Percentiles rank a stretch among this genome's conserved stretches.
phyloP scores from a whole-genome alignment of 2,113 vertebrate genomes.

The Syrrhaptes paradoxus region DNA sequence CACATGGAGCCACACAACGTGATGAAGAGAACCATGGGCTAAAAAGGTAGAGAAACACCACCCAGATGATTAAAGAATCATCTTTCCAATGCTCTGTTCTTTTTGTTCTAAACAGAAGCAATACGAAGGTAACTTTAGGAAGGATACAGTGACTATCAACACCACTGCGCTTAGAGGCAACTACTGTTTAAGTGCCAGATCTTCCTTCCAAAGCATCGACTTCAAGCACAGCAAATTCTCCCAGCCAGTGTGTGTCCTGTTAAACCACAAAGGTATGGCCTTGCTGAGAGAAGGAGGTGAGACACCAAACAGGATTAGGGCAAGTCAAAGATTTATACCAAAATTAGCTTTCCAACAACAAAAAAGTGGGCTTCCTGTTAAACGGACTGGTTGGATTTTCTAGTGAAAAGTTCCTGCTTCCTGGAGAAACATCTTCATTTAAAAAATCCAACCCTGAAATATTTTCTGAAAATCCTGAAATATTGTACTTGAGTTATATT shows the following conservation, averaged over 20 bases:
- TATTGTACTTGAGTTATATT: neutral
- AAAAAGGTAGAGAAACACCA: neutral
- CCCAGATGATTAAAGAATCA: neutral
- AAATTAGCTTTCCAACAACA: neutral
- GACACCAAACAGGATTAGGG: neutral
- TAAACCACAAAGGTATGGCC: slow-evolving; percentile 28
- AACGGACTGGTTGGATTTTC: neutral
- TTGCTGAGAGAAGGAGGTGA: neutral
- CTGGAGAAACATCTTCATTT: neutral
- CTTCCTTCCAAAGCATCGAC: neutral
- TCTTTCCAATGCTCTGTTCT: neutral
- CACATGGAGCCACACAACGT: neutral
- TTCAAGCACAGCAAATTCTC: slow-evolving; percentile 52
- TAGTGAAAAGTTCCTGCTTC: neutral
- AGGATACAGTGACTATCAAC: neutral
- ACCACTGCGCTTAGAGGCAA: neutral
- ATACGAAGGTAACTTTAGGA: neutral
- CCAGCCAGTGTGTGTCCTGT: neutral
- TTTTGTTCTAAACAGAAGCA: slow-evolving; percentile 17
- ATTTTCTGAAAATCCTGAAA: neutral
- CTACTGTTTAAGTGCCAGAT: slow-evolving; percentile 60
- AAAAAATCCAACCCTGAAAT: neutral
- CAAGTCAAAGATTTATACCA: neutral
- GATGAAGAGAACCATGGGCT: neutral
- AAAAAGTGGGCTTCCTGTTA: neutral